Conservation (phyloP, 2,113 vertebrate genomes). For the Lagopus leucura region DNA sequence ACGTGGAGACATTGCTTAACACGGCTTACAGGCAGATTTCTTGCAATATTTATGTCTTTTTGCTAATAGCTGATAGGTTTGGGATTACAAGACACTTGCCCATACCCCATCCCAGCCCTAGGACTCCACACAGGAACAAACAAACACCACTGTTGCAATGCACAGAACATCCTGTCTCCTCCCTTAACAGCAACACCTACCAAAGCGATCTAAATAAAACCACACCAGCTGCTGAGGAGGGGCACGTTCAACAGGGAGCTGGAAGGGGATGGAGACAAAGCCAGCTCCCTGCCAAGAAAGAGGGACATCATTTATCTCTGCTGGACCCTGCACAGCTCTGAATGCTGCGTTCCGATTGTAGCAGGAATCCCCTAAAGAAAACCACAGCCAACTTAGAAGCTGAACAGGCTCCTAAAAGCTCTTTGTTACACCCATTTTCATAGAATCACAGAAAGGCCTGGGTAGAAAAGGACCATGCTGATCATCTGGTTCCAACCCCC, state of each 20-base stretch:
- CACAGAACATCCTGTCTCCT: conserved; percentile 64
- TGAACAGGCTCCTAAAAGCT: conserved; percentile 42
- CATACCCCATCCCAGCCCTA: conserved; percentile 48
- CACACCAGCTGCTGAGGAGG: conserved; percentile 73
- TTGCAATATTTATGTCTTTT: conserved; percentile 46
- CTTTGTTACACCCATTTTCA: not conserved
- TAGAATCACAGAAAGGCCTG: too few species aligned
- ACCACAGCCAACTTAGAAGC: not conserved
- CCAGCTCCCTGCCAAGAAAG: conserved; percentile 32
- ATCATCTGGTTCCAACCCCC: too few species aligned
- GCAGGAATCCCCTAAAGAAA: conserved; percentile 18
- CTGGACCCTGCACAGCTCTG: conserved; percentile 47
- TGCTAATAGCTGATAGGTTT: conserved; percentile 26
- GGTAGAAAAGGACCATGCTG: too few species aligned
- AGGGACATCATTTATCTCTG: conserved; percentile 59
- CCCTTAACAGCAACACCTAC: conserved; percentile 46
- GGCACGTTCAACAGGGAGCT: conserved; percentile 56
- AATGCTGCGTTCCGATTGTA: not conserved
- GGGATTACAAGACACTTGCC: conserved; percentile 62
- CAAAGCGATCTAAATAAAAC: conserved; percentile 66
- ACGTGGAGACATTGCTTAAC: conserved; percentile 66
- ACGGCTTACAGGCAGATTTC: conserved; percentile 9
- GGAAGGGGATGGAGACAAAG: conserved; percentile 44
- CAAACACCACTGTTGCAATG: conserved; percentile 53
- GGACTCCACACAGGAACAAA: conserved; percentile 61